Conservation (phyloP, 1,140 invertebrate species). For the Drosophila kepulauana region DNA sequence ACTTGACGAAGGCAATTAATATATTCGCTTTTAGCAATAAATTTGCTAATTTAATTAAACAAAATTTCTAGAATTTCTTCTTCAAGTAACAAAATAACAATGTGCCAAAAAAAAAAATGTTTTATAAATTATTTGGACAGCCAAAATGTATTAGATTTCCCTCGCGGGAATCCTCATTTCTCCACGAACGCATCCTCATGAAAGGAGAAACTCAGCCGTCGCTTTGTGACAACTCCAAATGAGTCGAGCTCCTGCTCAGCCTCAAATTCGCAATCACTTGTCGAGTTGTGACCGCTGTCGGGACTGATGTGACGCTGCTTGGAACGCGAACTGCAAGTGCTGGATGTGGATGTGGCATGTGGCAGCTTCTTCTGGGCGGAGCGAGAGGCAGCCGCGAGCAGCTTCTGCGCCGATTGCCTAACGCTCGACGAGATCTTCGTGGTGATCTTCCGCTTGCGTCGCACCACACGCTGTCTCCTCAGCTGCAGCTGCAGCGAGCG, state of each 20-base stretch:
- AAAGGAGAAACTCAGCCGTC: constrained; percentile 75
- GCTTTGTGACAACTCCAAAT: constrained; percentile 59
- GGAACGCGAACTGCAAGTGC: background rate
- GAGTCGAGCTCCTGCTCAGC: constrained; percentile 54
- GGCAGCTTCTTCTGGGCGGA: constrained; percentile 56
- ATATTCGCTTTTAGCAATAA: background rate
- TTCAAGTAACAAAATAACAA: constrained; percentile 13
- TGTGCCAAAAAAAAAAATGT: constrained; percentile 7
- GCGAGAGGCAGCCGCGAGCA: constrained; percentile 56
- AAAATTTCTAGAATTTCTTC: constrained; percentile 7
- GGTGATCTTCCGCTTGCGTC: constrained; percentile 74
- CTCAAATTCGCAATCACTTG: constrained; percentile 69
- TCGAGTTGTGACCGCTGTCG: constrained; percentile 82
- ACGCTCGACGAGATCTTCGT: constrained; percentile 70
- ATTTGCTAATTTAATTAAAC: constrained; percentile 8
- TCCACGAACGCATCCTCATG: constrained; percentile 62
- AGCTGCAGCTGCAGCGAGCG: constrained; percentile 52
- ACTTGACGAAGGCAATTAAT: background rate
- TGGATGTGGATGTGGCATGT: background rate
- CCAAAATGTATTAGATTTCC: background rate
- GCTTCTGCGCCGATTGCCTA: constrained; percentile 69
- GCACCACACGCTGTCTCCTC: constrained; percentile 74
- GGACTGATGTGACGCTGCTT: constrained; percentile 71
- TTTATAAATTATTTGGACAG: constrained; percentile 21
- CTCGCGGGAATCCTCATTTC: constrained; percentile 16